These are phyloP conservation scores for Hydrotaea cyrtoneurina DNA, from an alignment of 2,888 invertebrate genomes.

Conservation along the genomic window DNA sequence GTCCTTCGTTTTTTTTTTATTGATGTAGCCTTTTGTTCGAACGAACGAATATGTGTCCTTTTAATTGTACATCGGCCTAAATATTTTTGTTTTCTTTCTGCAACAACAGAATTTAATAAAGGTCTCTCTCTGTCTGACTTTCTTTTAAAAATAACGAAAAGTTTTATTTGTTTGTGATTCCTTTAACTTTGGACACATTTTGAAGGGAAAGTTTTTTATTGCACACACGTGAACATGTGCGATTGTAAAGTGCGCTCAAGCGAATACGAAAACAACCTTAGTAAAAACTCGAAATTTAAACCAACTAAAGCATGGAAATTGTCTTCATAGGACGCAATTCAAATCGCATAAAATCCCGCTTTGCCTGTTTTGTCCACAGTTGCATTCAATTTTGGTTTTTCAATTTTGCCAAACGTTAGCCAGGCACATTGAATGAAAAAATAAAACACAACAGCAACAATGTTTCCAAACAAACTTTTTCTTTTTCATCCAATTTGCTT, in stretches of 20 bases:
- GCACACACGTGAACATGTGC: background rate
- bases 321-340: too few species aligned
- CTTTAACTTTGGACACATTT: conserved; percentile 8
- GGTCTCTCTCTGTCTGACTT: too few species aligned
- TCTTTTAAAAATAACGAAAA: too few species aligned
- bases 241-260: conserved; percentile 6
- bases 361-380: background rate
- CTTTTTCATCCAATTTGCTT: conserved; percentile 18
- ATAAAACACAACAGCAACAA: background rate
- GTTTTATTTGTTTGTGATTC: conserved; percentile 10
- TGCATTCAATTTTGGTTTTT: background rate
- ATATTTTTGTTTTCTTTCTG: conserved; percentile 1
- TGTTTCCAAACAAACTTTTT: conserved; percentile 37
- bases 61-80: too few species aligned
- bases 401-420: background rate
- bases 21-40: background rate
- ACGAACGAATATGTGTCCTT: background rate
- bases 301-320: too few species aligned
- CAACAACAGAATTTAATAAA: conserved; percentile 12
- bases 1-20: background rate
- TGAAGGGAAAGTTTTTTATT: background rate
- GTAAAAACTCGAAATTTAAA: too few species aligned
- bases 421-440: background rate
- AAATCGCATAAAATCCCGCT: too few species aligned
- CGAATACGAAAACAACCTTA: background rate